Evolutionary conservation across 2,113 vertebrate species (phyloP), one percentile per base, ranked within the genome.

Genomic region (Hippotragus niger): DNA sequence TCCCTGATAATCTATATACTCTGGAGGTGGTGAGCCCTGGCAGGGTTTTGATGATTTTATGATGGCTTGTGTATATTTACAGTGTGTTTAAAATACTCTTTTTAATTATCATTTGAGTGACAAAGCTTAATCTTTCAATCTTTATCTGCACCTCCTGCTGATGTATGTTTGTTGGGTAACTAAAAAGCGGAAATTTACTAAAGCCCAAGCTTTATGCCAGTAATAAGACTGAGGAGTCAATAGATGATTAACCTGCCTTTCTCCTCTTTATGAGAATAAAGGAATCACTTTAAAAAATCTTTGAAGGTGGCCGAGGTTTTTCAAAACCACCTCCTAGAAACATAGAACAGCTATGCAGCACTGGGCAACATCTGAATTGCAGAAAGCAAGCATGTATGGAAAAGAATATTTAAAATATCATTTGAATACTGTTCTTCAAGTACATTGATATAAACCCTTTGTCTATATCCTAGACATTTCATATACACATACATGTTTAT

Each of bases 41-140:
- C 96, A 64, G 93, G 95, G 89, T 88, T 97, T 90, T 95, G 97
- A 97, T 96, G 98, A 95, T 94, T 98, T 97, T 97, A 95, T 97
- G 97, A 97, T 94, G 97, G 97, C 96, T 97, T 98, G 83, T 98
- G 97, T 97, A 83, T 98, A 97, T 98, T 98, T 98, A 98, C 98
- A 98, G 96, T 98, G 98, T 98, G 96, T 98, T 98, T 98, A 98
- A 98, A 98, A 94, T 94, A 97, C 97, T 98, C 98, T 97, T 98
- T 98, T 98, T 98, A 98, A 98, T 98, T 98, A 98, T 97, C 97
- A 92, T 98, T 97, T 98, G 98, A 98, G 98, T 98, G 98, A 97
- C 98, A 98, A 96, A 97, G 97, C 98, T 98, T 98, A 97, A 98
- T 98, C 98, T 98, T 97, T 97, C 29, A 45, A 98, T 98, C 98